phyloP scores from a whole-genome alignment of 30 jellyfish, hydroid and myxozoan species.

The Aurelia coerulea region DNA sequence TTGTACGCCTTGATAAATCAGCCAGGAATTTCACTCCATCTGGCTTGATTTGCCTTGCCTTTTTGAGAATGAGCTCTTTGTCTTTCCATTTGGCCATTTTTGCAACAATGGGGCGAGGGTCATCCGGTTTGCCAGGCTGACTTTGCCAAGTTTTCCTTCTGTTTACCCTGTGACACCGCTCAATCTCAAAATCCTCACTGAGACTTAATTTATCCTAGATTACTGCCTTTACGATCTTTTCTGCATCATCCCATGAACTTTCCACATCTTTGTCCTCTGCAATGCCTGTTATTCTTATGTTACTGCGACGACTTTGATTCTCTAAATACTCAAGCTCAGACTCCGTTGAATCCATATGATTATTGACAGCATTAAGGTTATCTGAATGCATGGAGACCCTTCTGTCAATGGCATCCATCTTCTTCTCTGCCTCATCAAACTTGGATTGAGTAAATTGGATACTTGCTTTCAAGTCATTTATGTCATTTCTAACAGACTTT shows the following conservation, averaged over 20 bases:
- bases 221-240: background rate
- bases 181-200: conserved; percentile 12
- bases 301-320: background rate
- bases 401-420: background rate
- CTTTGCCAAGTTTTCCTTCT: background rate
- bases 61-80: too few relatives aligned
- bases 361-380: conserved; percentile 24
- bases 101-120: conserved; percentile 49
- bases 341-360: conserved; percentile 36
- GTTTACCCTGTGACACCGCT: background rate
- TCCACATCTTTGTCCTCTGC: conserved; percentile 6
- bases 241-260: conserved; percentile 1
- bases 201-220: background rate
- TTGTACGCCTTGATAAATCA: too few relatives aligned
- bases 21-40: conserved; percentile 7
- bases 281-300: conserved; percentile 21
- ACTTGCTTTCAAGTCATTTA: background rate
- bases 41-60: conserved; percentile 5
- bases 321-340: conserved; percentile 18
- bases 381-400: conserved; percentile 23
- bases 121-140: conserved; percentile 20
- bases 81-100: too few relatives aligned
- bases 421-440: too few relatives aligned
- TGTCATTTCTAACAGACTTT: background rate
- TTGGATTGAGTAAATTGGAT: too few relatives aligned